These are phyloP conservation scores for Menidia menidia DNA, from an alignment of 2,797 vertebrate species.

Conservation along the genomic window DNA sequence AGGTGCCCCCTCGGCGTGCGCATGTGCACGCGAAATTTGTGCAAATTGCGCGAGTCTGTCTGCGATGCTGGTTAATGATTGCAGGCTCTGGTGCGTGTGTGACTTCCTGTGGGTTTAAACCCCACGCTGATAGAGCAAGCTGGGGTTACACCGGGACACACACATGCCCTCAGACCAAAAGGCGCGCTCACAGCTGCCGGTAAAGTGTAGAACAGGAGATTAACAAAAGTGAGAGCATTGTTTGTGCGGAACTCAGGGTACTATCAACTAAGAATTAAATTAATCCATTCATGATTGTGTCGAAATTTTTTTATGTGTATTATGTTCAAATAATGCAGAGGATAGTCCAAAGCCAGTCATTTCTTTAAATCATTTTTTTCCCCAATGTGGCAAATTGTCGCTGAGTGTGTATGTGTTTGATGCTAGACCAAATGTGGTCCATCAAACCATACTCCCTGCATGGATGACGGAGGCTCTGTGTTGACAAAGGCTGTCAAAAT, in stretches of 20 bases:
- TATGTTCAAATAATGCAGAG: neutral
- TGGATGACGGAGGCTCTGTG: no score
- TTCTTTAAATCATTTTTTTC: no score
- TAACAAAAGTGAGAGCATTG: constrained; percentile 4
- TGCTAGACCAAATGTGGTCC: no score
- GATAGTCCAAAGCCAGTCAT: no score
- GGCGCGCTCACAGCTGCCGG: constrained; percentile 17
- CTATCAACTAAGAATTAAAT: no score
- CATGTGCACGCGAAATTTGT: constrained; percentile 16
- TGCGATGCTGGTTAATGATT: constrained; percentile 78
- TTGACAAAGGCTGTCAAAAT: no score
- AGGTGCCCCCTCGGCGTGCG: neutral
- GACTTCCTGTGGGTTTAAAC: constrained; percentile 73
- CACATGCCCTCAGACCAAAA: constrained; percentile 11
- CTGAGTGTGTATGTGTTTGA: no score
- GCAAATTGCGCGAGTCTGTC: constrained; percentile 24
- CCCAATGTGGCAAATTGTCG: no score
- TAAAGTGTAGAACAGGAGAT: neutral
- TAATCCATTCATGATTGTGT: no score
- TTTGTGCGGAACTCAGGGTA: no score
- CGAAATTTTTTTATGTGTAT: neutral
- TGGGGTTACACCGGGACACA: constrained; percentile 43
- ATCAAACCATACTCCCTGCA: no score
- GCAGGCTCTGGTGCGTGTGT: constrained; percentile 58
- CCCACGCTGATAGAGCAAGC: constrained; percentile 46